Percentiles rank a stretch among this genome's conserved stretches.
Evolutionary conservation across 2,797 vertebrate genomes (phyloP).

Genomic region (Phaenicophaeus curvirostris): DNA sequence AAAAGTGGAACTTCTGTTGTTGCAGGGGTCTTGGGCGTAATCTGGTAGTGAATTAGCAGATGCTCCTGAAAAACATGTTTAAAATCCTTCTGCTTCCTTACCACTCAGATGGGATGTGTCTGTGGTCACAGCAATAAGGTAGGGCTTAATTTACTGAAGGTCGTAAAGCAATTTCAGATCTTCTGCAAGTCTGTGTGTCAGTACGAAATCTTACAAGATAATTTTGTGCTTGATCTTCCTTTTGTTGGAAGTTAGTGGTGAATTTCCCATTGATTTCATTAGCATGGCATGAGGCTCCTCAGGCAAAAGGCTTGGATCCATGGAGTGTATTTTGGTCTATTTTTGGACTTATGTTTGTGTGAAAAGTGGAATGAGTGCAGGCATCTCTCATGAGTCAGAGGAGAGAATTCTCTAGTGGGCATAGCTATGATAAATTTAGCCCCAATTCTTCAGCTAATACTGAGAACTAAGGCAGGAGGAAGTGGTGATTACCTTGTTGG

Average conservation of each 20-base stretch:
- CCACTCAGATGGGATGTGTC: background rate
- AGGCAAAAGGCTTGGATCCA: background rate
- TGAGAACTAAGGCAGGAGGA: background rate
- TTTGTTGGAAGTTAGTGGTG: background rate
- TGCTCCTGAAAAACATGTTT: background rate
- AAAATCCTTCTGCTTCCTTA: background rate
- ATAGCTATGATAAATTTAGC: background rate
- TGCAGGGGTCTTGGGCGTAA: background rate
- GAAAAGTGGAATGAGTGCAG: background rate
- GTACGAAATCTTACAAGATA: background rate
- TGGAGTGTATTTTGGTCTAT: background rate
- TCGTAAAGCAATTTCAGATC: background rate
- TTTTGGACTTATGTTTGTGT: background rate
- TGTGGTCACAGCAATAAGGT: background rate
- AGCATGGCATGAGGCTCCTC: background rate
- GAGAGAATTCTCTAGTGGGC: background rate
- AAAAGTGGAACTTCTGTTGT: background rate
- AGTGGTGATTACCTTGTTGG: background rate
- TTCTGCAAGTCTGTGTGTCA: background rate
- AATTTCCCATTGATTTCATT: slow-evolving; percentile 23
- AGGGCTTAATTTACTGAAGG: background rate
- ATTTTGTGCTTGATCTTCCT: background rate
- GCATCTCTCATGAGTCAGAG: background rate
- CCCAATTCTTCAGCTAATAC: background rate
- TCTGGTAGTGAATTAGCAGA: background rate